Percentiles rank a stretch among this genome's conserved stretches.
Conservation (phyloP, 2,797 vertebrate species). For the Buphagus erythrorhynchus region DNA sequence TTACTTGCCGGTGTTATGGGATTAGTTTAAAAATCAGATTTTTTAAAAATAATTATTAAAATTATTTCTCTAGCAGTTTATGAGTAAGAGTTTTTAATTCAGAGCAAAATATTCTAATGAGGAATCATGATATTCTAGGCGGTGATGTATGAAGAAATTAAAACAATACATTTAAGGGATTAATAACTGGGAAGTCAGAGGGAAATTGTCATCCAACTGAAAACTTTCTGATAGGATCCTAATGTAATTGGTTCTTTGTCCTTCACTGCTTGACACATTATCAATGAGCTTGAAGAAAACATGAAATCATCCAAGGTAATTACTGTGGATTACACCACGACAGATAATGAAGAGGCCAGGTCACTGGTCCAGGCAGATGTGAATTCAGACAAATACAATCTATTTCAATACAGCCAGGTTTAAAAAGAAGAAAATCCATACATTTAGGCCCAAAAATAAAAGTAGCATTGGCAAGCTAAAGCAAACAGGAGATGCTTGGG, state of each 20-base stretch:
- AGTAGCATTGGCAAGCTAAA: background rate
- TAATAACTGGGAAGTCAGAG: slow-evolving; percentile 24
- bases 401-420: background rate
- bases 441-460: background rate
- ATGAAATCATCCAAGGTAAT: slow-evolving; percentile 30
- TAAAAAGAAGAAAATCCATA: background rate
- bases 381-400: background rate
- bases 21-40: background rate
- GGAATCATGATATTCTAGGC: background rate
- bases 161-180: background rate
- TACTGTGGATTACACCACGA: background rate
- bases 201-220: slow-evolving; percentile 17
- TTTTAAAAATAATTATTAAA: background rate
- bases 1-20: background rate
- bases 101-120: background rate
- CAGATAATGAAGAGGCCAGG: background rate
- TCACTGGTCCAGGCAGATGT: background rate
- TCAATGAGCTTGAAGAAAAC: slow-evolving; percentile 54
- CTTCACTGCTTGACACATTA: slow-evolving; percentile 43
- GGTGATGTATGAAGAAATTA: background rate
- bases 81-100: background rate
- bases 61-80: background rate
- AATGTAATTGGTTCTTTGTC: slow-evolving; percentile 39
- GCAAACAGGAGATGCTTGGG: fast-evolving
- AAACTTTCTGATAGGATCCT: slow-evolving; percentile 11